phyloP scores from a whole-genome alignment of 2,113 vertebrate genomes.

The Platichthys flesus region DNA sequence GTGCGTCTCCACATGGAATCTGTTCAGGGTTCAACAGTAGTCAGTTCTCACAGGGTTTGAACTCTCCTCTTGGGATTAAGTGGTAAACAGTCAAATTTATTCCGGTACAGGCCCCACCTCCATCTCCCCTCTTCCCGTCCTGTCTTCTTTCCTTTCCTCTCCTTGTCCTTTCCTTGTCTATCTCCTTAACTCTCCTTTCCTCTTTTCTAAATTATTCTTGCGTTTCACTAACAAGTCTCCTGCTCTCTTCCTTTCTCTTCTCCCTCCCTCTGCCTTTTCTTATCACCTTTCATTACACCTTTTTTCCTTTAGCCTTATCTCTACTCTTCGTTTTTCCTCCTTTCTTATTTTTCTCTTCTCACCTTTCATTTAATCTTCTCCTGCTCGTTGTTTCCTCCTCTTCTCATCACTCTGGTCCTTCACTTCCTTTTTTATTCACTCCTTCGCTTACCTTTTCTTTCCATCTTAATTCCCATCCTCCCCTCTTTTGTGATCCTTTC shows the following conservation, averaged over 20 bases:
- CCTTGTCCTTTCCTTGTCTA: no score
- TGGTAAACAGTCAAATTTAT: conserved; percentile 66
- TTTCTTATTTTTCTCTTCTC: neutral
- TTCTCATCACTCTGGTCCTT: neutral
- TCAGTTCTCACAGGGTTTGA: conserved; percentile 76
- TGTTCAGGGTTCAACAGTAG: conserved; percentile 75
- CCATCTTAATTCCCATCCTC: neutral
- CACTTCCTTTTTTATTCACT: no score
- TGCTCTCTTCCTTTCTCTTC: neutral
- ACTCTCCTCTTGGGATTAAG: conserved; percentile 59
- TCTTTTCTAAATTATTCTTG: neutral
- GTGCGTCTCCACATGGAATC: conserved; percentile 48
- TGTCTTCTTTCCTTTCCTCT: neutral
- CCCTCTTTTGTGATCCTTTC: neutral
- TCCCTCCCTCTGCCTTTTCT: neutral
- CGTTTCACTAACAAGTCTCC: neutral
- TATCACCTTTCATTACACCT: neutral
- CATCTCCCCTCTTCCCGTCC: neutral
- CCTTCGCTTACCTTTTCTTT: neutral
- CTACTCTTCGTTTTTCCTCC: no score
- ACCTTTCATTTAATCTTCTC: neutral
- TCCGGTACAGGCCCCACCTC: conserved; percentile 41
- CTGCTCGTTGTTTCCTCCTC: neutral
- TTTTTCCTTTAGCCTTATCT: neutral
- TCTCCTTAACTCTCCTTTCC: neutral